phyloP scores from a whole-genome alignment of 2,113 vertebrate species.

The Tricholaema leucomelas region DNA sequence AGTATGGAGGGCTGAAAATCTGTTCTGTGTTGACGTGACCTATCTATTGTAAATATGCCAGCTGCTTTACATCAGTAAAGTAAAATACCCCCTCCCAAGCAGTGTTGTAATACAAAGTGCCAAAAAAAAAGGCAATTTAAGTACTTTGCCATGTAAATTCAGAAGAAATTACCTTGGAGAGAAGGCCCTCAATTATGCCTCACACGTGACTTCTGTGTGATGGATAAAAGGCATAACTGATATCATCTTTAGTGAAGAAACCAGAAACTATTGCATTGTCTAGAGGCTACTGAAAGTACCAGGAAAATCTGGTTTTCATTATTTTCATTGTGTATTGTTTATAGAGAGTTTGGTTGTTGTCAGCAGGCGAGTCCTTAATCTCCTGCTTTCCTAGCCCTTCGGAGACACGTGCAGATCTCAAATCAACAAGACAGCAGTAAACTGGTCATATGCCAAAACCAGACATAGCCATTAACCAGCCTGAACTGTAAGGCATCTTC shows the following conservation, averaged over 20 bases:
- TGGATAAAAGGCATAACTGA: constrained; percentile 73
- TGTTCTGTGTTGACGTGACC: constrained; percentile 42
- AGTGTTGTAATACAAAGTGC: constrained; percentile 59
- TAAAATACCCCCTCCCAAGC: constrained; percentile 58
- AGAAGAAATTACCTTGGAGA: constrained; percentile 66
- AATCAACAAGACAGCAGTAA: constrained; percentile 63
- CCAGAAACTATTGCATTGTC: constrained; percentile 66
- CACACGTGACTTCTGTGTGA: constrained; percentile 61
- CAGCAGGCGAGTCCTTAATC: constrained; percentile 67
- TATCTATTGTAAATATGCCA: constrained; percentile 70
- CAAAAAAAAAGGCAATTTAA: constrained; percentile 63
- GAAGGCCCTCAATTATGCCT: constrained; percentile 54
- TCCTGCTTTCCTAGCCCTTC: constrained; percentile 59
- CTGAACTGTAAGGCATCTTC: constrained; percentile 16
- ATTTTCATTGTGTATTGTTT: constrained; percentile 70
- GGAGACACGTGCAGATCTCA: constrained; percentile 54
- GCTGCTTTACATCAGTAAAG: constrained; percentile 69
- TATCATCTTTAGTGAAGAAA: constrained; percentile 74
- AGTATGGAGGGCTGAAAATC: constrained; percentile 51
- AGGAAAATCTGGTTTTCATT: constrained; percentile 67
- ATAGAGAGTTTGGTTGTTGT: constrained; percentile 70
- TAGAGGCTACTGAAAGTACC: constrained; percentile 67
- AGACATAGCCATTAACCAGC: constrained; percentile 29
- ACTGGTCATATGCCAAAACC: constrained; percentile 51
- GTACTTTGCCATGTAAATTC: constrained; percentile 58